Evolutionary conservation across 1,140 invertebrate species (phyloP), one percentile per base, ranked within the genome.

Genomic region (Bombus consobrinus): DNA sequence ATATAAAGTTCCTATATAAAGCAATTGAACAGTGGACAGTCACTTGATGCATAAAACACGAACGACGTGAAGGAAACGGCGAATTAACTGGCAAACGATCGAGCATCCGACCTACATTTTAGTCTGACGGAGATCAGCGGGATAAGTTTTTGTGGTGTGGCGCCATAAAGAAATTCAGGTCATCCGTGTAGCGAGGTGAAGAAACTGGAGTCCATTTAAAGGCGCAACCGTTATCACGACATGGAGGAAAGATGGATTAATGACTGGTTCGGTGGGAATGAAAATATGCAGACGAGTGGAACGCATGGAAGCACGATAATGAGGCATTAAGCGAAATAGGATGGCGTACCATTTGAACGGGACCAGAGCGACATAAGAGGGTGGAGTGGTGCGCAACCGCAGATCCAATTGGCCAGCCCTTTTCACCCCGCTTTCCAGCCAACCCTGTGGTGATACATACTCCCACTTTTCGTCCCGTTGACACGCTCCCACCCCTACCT

Each of bases 311-410:
- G 73, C 68, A 75, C 39, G 64, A 75, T 88, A 80, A 87, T 79
- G 43, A 68, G 62, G 34, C 53, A 59, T 43, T 34, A 22, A 66
- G 71, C 12, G 73, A 72, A 76, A 77, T 28, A 53, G 81, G 18
- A 47, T 76, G n/a, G 74, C 41, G 57, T 57, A 74, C 41, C 81
- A 83, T 88, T 86, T 83, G 15, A 43, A 43, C 32, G 57, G 77
- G 32, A 71, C 37, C 59, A 59, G 62, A 57, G 25, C 41, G 32
- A 73, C 32, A 53, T 15, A 32, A 41, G 39, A 43, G 43, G 53
- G 41, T 28, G 57, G 10, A 72, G 18, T 39, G 68, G 47, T 78
- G 86, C 88, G 88, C 88, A 89, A 71, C 62, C 73, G 87, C 88
- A 28, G 28, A 22, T 53, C 18, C 68, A 62, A 43, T 57, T 76